Base-by-base conservation (phyloP, 2,888 invertebrate genomes). In the Pemphredon lugubris region DNA sequence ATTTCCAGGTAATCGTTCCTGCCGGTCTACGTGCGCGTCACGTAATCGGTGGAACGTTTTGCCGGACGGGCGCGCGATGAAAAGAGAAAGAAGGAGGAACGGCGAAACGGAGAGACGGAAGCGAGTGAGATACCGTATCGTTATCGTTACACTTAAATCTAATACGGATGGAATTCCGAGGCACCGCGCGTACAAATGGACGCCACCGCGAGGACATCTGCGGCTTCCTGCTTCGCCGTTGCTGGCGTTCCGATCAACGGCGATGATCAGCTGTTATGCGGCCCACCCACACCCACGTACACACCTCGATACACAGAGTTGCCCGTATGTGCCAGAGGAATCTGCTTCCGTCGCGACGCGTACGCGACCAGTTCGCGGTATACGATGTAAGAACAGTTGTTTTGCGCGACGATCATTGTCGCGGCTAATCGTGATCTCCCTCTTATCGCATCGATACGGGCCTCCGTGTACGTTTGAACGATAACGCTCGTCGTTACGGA, bases 151-250 rank as follows among this genome's bases (percentile, higher is more conserved):
- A 50, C 65, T 82, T 73, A 73, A 84, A 85, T 85, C 85, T 80
- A 81, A 82, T 80, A 79, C 82, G 81, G 78, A 79, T 82, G 79
- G 75, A 83, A 84, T 84, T 84, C 83, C 83, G 59, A 80, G 73
- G 73, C 66, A 70, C 70, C 72, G n/a, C 39, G 63, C 42, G 65
- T 77, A 84, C 82, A 83, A 84, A 85, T 82, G 83, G 77, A 82
- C 73, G 66, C 77, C 81, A 80, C 77, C 74, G 70, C 77, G 69
- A 53, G 77, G 72, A 81, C 74, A 81, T 82, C 73, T 74, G 61
- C 75, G 44, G 72, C 77, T 81, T 84, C 82, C 77, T 80, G 73
- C 78, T 74, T 53, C 14, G 57, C 60, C 51, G 55, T 51, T 34
- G 67, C 18, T 55, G 44, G 63, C 66, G 76, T 78, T 72, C 65